Evolutionary conservation across 2,888 invertebrate species (phyloP).

Genomic region (Tricholauxania praeusta): DNA sequence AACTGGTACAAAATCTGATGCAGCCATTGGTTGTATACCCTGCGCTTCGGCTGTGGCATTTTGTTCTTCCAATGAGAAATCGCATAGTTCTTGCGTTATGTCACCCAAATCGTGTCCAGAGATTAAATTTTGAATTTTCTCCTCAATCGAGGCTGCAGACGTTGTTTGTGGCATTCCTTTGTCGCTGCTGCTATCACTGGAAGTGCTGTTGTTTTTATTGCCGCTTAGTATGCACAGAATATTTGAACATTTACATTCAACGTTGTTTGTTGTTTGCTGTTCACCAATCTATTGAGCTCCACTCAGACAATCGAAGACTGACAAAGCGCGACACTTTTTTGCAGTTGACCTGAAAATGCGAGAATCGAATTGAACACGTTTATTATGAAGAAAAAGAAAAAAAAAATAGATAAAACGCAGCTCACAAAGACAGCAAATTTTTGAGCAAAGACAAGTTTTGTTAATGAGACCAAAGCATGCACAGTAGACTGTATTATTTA

Average conservation of each 20-base stretch:
- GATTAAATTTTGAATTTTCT: slow-evolving; percentile 70
- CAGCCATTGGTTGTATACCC: slow-evolving; percentile 82
- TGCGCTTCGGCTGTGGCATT: slow-evolving; percentile 88
- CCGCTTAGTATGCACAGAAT: neutral
- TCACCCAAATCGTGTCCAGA: slow-evolving; percentile 78
- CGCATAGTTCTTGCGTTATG: slow-evolving; percentile 81
- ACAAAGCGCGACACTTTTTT: slow-evolving; percentile 13
- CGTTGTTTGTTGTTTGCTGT: slow-evolving; percentile 6
- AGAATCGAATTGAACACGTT: slow-evolving; percentile 23
- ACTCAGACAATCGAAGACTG: slow-evolving; percentile 3
- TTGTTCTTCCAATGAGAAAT: slow-evolving; percentile 86
- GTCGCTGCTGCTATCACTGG: neutral
- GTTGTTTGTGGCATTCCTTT: slow-evolving; percentile 44
- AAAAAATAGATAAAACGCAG: slow-evolving; percentile 1
- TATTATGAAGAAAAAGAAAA: neutral
- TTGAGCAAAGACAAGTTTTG: too few species aligned
- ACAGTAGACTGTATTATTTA: too few species aligned
- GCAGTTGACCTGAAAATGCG: slow-evolving; percentile 30
- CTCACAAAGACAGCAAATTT: neutral
- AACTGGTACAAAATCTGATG: slow-evolving; percentile 84
- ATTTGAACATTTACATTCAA: neutral
- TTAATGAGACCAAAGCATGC: too few species aligned
- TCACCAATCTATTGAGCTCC: neutral
- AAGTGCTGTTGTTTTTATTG: neutral
- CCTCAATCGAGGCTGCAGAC: slow-evolving; percentile 58